A percentile compares a stretch with the other conserved stretches of the same genome.
phyloP scores from a whole-genome alignment of 2,113 vertebrate species.

The Dicaeum eximium region DNA sequence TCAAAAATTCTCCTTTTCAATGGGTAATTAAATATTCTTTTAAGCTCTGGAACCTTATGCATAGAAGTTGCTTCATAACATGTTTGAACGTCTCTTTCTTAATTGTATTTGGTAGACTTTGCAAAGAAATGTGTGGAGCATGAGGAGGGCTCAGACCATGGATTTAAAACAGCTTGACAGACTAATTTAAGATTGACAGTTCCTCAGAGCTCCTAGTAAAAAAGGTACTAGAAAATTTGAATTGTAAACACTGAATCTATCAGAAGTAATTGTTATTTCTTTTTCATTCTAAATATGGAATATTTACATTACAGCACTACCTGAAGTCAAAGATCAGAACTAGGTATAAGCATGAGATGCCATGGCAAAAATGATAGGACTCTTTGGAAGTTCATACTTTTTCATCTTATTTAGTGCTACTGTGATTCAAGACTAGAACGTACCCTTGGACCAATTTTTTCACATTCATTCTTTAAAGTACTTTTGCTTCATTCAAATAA shows the following conservation, averaged over 20 bases:
- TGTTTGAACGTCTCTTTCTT: not conserved
- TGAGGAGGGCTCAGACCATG: not conserved
- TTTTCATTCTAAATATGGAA: not conserved
- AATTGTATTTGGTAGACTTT: not conserved
- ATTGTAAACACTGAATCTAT: not conserved
- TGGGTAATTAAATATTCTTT: not conserved
- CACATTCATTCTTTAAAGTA: not conserved
- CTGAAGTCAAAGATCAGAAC: not conserved
- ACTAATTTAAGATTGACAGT: not conserved
- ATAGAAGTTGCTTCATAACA: not conserved
- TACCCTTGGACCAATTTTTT: not conserved
- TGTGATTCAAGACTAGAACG: not conserved
- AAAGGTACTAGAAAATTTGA: not conserved
- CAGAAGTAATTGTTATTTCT: not conserved
- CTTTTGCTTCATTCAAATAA: not conserved
- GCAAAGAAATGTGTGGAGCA: not conserved
- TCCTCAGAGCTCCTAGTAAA: not conserved
- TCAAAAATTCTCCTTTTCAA: not conserved
- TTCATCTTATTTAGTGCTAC: not conserved
- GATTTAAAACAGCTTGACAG: not conserved
- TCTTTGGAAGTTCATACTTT: not conserved
- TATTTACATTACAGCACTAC: not conserved
- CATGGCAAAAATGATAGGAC: not conserved
- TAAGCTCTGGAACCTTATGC: not conserved
- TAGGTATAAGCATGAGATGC: not conserved